Conservation (phyloP, 2,113 vertebrate genomes). For the Laticauda laticaudata region DNA sequence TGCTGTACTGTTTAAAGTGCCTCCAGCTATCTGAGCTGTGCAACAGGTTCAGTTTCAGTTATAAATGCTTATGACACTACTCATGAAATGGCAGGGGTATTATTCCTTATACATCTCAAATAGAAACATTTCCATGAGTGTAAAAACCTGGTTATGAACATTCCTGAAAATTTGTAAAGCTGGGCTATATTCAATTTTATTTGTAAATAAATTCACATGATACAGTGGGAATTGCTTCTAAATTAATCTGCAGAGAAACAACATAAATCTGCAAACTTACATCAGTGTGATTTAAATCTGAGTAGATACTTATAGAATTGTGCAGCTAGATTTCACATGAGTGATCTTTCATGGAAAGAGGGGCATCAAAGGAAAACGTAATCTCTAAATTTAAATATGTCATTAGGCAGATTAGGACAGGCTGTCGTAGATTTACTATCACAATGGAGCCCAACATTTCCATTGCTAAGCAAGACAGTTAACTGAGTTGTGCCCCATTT, state of each 20-base stretch:
- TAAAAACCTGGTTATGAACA: background rate
- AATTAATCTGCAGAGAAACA: background rate
- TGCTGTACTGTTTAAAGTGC: background rate
- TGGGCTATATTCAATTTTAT: background rate
- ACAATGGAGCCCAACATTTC: background rate
- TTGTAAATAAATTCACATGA: background rate
- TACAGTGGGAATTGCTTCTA: background rate
- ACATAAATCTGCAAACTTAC: background rate
- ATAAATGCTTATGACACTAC: background rate
- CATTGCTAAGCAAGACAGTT: background rate
- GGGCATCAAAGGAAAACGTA: background rate
- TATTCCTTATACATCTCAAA: background rate
- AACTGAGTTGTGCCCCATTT: background rate
- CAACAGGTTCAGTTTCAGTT: background rate
- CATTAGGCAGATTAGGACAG: background rate
- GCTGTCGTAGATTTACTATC: background rate
- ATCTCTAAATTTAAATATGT: background rate
- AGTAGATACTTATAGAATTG: background rate
- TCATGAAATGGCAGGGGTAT: background rate
- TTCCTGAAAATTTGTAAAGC: background rate
- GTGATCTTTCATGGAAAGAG: background rate
- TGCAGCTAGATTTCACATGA: background rate
- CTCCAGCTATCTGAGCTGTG: background rate
- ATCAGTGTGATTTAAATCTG: background rate
- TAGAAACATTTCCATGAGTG: background rate